Evolutionary conservation across 1,140 invertebrate species (phyloP), one percentile per base, ranked within the genome.

Genomic region (Brachionus paranguensis): DNA sequence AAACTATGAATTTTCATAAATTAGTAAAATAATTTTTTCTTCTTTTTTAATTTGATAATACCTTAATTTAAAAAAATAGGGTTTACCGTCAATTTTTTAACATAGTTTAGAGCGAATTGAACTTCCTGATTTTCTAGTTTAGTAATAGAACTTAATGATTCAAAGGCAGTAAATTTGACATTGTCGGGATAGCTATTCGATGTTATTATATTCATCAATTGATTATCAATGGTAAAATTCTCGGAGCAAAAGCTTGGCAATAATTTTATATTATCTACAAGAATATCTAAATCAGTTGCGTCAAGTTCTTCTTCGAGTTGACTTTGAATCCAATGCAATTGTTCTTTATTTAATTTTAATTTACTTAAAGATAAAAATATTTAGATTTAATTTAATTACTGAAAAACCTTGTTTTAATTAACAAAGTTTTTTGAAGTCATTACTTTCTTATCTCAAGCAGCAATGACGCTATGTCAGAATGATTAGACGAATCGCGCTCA

Each of bases 281-380:
- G 27, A 64, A 81, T 81, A 29, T 81, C 53, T 10, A 24, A 20
- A 68, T 81, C 78, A 81, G 78, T 81, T 27, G 53, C 78, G 20
- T 81, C 78, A n/a, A 81, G 53, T 47, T 81, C 78, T 47, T 81
- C 78, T 64, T 81, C 78, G 27, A 81, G 27, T 20, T 81, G 78
- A 64, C n/a, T 68, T 45, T 43, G 33, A 41, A 81, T 64, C 78
- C 78, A 81, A 43, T 43, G 24, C 17, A 47, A 12, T 37, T 45
- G 53, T 5, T 81, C 53, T 45, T n/a, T 45, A 27, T 20, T 68
- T 27, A 81, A 47, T 24, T 37, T 60, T 11, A 81, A 64, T 27
- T 81, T 81, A 41, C 53, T 81, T 7, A 78, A 27, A 29, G 27
- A 41, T 41, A 78, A 41, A 41, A 55, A 78, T 14, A n/a, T 12